Base-by-base conservation (phyloP, 2,888 invertebrate species). In the Brassicogethes aeneus region DNA sequence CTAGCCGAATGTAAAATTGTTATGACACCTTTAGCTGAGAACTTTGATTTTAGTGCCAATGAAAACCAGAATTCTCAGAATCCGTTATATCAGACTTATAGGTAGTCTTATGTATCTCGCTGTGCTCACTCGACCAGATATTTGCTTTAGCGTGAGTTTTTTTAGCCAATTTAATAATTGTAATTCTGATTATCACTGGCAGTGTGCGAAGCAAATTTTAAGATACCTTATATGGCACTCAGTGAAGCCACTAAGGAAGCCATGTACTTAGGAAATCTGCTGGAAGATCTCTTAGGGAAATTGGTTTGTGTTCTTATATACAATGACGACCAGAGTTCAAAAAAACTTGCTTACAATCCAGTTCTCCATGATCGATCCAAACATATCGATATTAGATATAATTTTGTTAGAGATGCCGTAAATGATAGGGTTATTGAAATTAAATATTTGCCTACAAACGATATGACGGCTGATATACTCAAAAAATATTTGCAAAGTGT, bases 331-430 rank as follows among this genome's bases (percentile, higher is more conserved):
- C 40, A 41, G 10, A 48, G 46, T 38, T 48, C 52, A 39, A 52
- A 40, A 37, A 51, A 38, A 43, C 44, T 42, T 41, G 50, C 37
- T 41, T 55, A 43, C 41, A 56, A 43, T 48, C 53, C 35, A 40
- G 48, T 39, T 39, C 51, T 40, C 33, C 55, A 39, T 40, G 45
- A 50, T 33, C 35, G 46, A 12, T 42, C 37, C n/a, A 53, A 52
- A 37, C 45, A 51, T 32, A 50, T 54, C 30, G 50, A 43, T 32
- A 37, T 46, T 15, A 34, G 41, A 15, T 52, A 16, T 42, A 34
- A 37, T 46, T 54, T 34, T 13, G 33, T 23, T 7, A 23, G 23
- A 10, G 23, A 23, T 7, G 23, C 23, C 10, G 10, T 23, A 7
- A 23, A 7, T 7, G 10, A 23, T 23, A 23, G 10, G 5, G 5